Conservation (phyloP, 2,797 vertebrate species). For the Eutrigla gurnardus region DNA sequence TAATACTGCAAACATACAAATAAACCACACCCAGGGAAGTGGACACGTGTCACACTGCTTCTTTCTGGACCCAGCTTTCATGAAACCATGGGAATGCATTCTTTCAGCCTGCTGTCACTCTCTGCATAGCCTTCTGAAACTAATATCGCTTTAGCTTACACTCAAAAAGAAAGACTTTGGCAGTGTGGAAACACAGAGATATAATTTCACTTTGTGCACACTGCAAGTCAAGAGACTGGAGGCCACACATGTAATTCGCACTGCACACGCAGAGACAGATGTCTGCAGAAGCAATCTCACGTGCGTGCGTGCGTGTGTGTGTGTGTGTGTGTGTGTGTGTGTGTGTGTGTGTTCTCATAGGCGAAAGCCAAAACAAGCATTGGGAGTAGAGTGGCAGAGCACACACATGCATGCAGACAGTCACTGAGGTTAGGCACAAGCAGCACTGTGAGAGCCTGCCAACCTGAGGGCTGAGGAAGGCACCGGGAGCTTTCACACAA, state of each 20-base stretch:
- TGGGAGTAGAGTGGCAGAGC: constrained; percentile 41
- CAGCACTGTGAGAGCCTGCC: constrained; percentile 56
- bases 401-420: constrained; percentile 41
- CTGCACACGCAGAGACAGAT: constrained; percentile 24
- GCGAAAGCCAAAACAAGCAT: constrained; percentile 58
- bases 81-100: constrained; percentile 47
- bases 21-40: constrained; percentile 1
- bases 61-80: constrained; percentile 25
- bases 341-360: constrained; percentile 41
- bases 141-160: constrained; percentile 43
- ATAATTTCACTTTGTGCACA: constrained; percentile 47
- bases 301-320: constrained; percentile 14
- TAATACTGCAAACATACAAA: constrained; percentile 10
- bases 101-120: constrained; percentile 56
- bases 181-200: constrained; percentile 38
- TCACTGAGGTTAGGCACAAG: constrained; percentile 65
- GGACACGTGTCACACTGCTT: constrained; percentile 29
- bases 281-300: constrained; percentile 41
- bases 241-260: constrained; percentile 41
- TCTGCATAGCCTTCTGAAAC: constrained; percentile 35
- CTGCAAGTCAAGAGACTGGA: constrained; percentile 40
- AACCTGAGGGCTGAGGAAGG: constrained; percentile 48
- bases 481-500: constrained; percentile 46
- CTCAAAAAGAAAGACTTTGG: constrained; percentile 44
- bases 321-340: constrained; percentile 28